These are phyloP conservation scores for Tragelaphus imberbis DNA, from an alignment of 2,113 vertebrate genomes.

Conservation along the genomic window DNA sequence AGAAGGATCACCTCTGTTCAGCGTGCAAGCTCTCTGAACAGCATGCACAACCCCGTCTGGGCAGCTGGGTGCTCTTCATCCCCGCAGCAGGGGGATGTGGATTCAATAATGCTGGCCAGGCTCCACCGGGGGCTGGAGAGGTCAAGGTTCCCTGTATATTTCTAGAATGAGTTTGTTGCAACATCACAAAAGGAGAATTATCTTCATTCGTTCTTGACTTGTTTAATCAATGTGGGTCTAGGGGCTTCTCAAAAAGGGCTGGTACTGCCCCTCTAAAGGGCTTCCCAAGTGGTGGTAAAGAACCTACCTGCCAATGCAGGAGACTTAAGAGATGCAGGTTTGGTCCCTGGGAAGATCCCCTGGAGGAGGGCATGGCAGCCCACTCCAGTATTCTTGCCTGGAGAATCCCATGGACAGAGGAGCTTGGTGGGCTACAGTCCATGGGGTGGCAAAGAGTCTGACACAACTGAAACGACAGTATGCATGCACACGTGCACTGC, in stretches of 20 bases:
- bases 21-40: background rate
- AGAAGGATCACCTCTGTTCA: background rate
- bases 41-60: background rate
- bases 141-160: background rate
- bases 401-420: background rate
- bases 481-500: rapidly evolving
- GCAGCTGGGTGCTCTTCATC: background rate
- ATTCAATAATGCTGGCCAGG: background rate
- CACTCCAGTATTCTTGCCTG: background rate
- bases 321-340: background rate
- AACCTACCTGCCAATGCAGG: background rate
- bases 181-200: background rate
- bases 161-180: background rate
- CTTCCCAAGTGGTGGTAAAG: background rate
- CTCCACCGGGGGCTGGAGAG: background rate
- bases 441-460: background rate
- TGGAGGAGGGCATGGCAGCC: background rate
- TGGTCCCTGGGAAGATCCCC: background rate
- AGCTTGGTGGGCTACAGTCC: background rate
- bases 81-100: background rate
- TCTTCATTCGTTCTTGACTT: background rate
- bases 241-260: background rate
- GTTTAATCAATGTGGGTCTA: background rate
- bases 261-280: background rate
- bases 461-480: background rate